Evolutionary conservation across 2,797 vertebrate species (phyloP), one percentile per base, ranked within the genome.

Genomic region (Lepilemur septentrionalis): DNA sequence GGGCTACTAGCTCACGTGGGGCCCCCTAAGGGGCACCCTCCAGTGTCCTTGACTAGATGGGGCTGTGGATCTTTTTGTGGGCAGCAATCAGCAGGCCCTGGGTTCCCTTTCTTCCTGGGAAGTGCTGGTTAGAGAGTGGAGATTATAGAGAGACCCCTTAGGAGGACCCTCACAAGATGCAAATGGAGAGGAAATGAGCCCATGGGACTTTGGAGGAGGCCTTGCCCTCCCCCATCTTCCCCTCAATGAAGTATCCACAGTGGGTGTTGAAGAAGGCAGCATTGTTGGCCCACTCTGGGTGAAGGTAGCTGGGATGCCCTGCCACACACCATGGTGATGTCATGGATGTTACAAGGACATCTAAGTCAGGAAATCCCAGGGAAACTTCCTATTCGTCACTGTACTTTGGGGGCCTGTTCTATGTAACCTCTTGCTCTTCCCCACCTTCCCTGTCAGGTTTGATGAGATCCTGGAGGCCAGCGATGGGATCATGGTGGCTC

Each of bases 391-490:
- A 11, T 28, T 43, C 1, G 1, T 55, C 13, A 14, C 48, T 7
- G 0, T 63, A n/a, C 5, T 4, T 17, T 38, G 38, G 13, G 70
- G 10, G 7, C 41, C 35, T 50, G 18, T 70, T 46, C 12, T 28
- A 3, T 17, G 48, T 52, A 55, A 48, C 30, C 15, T 22, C 11
- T 43, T 17, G 22, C 25, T 63, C 46, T 23, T 83, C 83, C 15
- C 7, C 83, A 78, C 4, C 91, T 92, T 94, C 0, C 0, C 41
- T 32, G 3, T 59, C 97, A 99, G 99, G 98, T 99, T 99, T 98
- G 99, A 99, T 93, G 99, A 99, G 98, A 99, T 99, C 97, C 99
- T 99, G 99, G 99, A 99, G 93, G 99, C 99, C 95, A 99, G 99
- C 0, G 99, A 99, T 96, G 99, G 99, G 81, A 99, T 99, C 98